Base-by-base conservation (phyloP, 2,888 invertebrate species). In the Nymphalis polychloros region DNA sequence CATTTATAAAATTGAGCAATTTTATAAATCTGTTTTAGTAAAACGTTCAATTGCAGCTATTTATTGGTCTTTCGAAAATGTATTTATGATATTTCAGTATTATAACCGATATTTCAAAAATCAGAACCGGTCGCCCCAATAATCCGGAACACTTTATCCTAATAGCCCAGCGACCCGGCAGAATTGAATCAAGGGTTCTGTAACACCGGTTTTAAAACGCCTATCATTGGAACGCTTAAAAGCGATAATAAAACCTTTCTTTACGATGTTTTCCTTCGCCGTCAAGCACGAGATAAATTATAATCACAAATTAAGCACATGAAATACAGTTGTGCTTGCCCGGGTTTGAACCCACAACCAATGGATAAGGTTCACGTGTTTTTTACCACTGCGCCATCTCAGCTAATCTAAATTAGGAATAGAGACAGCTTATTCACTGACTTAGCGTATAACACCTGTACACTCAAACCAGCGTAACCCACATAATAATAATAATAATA, bases 91-190 rank as follows among this genome's bases (percentile, higher is more conserved):
- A 55, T 55, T 55, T 55, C n/a, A n/a, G 17, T 55, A 17, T 17
- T 17, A 53, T 55, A 23, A 31, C 53, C 27, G 31, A 31, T 27
- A 55, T 55, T 55, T 55, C 53, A 55, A 27, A 55, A 63, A 60
- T 49, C 53, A 27, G 61, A 57, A 68, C 60, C 63, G 65, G 71
- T 73, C 69, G 63, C 47, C 23, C 60, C 65, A 61, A 64, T 70
- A 70, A 75, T 73, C 71, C 69, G 70, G 70, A 73, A 72, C 77
- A 73, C 70, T 73, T 70, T 71, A 68, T 69, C 72, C 73, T 75
- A 78, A 75, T 71, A 73, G 75, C 73, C 67, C 64, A 72, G 70
- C 75, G 77, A 77, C 73, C 77, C 74, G 73, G 70, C 70, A 70
- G 72, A 77, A 77, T 78, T 71, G 73, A 77, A 78, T 78, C 75